Percentiles rank a stretch among this genome's conserved stretches.
Evolutionary conservation across 2,113 vertebrate genomes (phyloP).

Genomic region (Caranx melampygus): DNA sequence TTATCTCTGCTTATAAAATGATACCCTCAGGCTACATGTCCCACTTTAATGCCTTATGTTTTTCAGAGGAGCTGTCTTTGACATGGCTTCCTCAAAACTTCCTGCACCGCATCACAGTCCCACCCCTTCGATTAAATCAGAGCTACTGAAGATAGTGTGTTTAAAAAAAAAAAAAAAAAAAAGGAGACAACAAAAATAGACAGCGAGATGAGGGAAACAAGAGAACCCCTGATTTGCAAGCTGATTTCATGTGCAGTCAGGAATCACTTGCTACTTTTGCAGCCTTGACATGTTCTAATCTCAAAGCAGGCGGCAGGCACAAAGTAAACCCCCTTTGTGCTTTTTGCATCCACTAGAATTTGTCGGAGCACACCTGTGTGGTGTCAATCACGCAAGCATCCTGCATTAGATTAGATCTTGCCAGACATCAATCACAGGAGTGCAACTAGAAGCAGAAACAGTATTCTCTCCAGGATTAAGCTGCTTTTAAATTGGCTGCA

Average conservation of each 20-base stretch:
- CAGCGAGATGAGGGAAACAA: slow-evolving; percentile 16
- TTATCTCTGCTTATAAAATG: slow-evolving; percentile 50
- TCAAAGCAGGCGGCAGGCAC: slow-evolving; percentile 40
- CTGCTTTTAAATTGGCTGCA: slow-evolving; percentile 81
- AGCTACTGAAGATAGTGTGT: slow-evolving; percentile 15
- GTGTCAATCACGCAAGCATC: slow-evolving; percentile 76
- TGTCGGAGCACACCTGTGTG: slow-evolving; percentile 53
- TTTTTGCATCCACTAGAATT: slow-evolving; percentile 52
- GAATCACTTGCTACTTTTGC: slow-evolving; percentile 47
- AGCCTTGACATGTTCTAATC: slow-evolving; percentile 68
- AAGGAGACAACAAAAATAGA: slow-evolving; percentile 1
- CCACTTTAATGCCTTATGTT: slow-evolving; percentile 40
- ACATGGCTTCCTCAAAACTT: slow-evolving; percentile 12
- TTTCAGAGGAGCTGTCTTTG: slow-evolving; percentile 34
- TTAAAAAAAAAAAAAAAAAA: slow-evolving; percentile 11
- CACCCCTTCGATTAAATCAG: slow-evolving; percentile 41
- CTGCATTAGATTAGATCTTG: slow-evolving; percentile 76
- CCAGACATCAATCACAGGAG: slow-evolving; percentile 76
- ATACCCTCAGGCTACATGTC: slow-evolving; percentile 44
- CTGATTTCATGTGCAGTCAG: slow-evolving; percentile 67
- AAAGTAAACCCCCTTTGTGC: slow-evolving; percentile 47
- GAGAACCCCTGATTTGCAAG: slow-evolving; percentile 60
- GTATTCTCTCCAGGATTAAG: slow-evolving; percentile 80
- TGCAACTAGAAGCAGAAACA: slow-evolving; percentile 56
- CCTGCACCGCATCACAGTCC: background rate